Evolutionary conservation across 2,888 invertebrate genomes (phyloP).

Genomic region (Agriopis marginaria): DNA sequence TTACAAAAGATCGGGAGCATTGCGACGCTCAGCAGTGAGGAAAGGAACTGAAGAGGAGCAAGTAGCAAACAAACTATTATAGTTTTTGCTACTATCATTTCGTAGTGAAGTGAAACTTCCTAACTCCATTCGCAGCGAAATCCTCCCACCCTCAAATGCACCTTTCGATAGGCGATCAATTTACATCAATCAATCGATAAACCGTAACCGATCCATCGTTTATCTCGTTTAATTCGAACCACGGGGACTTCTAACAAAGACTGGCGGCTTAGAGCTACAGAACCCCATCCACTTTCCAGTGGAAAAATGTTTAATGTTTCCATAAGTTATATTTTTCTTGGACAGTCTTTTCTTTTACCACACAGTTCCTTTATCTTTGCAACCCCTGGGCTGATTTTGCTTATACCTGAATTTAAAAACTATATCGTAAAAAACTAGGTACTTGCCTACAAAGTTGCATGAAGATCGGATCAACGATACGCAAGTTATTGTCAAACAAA

Average conservation of each 20-base stretch:
- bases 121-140: conserved; percentile 9
- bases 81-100: neutral
- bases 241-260: conserved; percentile 38
- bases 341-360: neutral
- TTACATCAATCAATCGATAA: conserved; percentile 64
- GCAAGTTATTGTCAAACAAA: no score
- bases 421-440: no score
- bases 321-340: conserved; percentile 7
- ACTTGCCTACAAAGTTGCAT: no score
- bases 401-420: no score
- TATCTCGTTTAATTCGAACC: conserved; percentile 46
- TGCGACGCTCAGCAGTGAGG: no score
- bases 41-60: no score
- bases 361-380: no score
- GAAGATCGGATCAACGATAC: no score
- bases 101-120: neutral
- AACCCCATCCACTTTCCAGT: conserved; percentile 25
- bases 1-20: no score
- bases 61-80: no score
- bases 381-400: no score
- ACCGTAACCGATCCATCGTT: conserved; percentile 42
- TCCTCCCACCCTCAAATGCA: conserved; percentile 27
- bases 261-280: conserved; percentile 27
- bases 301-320: neutral
- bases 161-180: conserved; percentile 52